Evolutionary conservation across 2,888 invertebrate genomes (phyloP).

Genomic region (Aphidoletes aphidimyza): DNA sequence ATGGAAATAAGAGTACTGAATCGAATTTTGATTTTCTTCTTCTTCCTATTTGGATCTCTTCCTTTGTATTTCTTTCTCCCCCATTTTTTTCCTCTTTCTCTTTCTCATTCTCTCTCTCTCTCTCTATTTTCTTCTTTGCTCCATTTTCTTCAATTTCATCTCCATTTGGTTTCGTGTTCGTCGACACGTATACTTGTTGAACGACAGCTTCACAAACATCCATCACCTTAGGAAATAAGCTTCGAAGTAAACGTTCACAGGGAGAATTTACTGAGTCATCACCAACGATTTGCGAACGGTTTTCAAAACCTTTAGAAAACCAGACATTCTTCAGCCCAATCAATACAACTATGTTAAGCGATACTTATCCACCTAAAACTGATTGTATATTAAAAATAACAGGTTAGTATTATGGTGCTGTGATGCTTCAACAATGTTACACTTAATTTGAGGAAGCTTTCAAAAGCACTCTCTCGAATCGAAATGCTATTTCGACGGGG

Average conservation of each 20-base stretch:
- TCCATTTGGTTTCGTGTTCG: not conserved
- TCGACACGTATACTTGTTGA: not conserved
- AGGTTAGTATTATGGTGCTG: not conserved
- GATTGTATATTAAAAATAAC: slow-evolving; percentile 33
- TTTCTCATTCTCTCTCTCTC: not conserved
- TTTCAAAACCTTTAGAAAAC: not conserved
- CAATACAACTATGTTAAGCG: not conserved
- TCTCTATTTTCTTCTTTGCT: not conserved
- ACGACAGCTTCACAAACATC: slow-evolving; percentile 30
- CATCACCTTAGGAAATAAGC: slow-evolving; percentile 10
- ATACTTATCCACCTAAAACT: slow-evolving; percentile 68
- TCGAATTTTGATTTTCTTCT: slow-evolving; percentile 17
- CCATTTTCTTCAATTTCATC: not conserved
- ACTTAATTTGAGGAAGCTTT: not conserved
- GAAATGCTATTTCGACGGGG: not conserved
- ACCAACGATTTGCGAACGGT: not conserved
- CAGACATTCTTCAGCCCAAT: slow-evolving; percentile 48
- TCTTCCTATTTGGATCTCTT: not conserved
- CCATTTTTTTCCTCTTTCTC: not conserved
- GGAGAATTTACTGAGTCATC: not conserved
- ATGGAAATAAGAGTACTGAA: slow-evolving; percentile 31
- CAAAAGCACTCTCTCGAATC: not conserved
- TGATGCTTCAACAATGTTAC: not conserved
- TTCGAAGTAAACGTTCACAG: slow-evolving; percentile 40
- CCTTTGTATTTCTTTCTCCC: not conserved